Evolutionary conservation across 2,113 vertebrate genomes (phyloP).

Genomic region (Chionis minor): DNA sequence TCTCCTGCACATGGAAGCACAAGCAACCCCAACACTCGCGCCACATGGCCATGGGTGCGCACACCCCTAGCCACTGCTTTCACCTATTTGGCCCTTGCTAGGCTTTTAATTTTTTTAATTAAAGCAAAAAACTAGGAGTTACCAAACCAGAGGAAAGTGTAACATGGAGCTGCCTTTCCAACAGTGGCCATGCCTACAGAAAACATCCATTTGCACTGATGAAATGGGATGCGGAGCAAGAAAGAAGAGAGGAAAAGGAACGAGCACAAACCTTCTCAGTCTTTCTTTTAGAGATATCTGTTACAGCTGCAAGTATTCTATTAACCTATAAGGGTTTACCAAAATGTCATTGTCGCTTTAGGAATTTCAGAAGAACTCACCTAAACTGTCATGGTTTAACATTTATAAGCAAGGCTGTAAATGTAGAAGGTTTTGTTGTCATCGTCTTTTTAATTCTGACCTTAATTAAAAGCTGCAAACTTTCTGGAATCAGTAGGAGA

Average conservation of each 20-base stretch:
- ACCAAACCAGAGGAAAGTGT: neutral
- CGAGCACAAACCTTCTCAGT: neutral
- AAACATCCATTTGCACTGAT: neutral
- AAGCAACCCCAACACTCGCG: neutral
- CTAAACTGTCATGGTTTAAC: conserved; percentile 9
- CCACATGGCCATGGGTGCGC: rapidly evolving
- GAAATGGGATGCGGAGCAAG: neutral
- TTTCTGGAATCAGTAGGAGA: conserved; percentile 38
- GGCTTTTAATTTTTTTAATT: neutral
- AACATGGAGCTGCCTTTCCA: neutral
- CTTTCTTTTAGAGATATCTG: neutral
- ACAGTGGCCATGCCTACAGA: neutral
- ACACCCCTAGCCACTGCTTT: neutral
- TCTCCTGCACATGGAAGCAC: neutral
- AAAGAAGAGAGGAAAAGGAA: neutral
- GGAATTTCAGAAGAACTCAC: neutral
- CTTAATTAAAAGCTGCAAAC: conserved; percentile 52
- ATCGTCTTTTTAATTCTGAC: neutral
- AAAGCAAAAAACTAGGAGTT: neutral
- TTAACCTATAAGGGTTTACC: neutral
- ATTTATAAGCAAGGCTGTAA: conserved; percentile 17
- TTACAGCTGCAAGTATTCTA: neutral
- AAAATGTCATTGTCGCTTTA: neutral
- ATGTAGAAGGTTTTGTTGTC: conserved; percentile 7
- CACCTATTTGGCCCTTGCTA: neutral